Evolutionary conservation across 2,888 invertebrate genomes (phyloP).

Genomic region (Leptogaster cylindrica): DNA sequence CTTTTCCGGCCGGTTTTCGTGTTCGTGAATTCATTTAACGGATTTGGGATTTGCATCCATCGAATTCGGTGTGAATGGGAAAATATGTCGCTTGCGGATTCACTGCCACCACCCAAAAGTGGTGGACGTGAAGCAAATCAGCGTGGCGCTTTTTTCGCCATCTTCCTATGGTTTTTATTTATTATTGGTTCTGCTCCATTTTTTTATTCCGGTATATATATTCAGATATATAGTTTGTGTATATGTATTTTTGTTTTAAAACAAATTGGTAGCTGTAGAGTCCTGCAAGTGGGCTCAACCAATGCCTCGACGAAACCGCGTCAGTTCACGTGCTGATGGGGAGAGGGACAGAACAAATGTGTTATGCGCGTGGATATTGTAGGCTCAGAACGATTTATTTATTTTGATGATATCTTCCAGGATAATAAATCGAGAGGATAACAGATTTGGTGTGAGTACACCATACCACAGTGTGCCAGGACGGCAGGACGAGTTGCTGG

Average conservation of each 20-base stretch:
- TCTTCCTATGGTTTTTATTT: conserved; percentile 25
- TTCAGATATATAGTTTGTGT: background rate
- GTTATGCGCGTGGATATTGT: conserved; percentile 41
- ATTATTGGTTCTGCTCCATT: conserved; percentile 23
- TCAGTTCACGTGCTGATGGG: conserved; percentile 10
- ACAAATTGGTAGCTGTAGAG: conserved; percentile 28
- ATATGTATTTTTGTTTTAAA: conserved; percentile 7
- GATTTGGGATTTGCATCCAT: conserved; percentile 54
- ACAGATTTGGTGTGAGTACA: conserved; percentile 38
- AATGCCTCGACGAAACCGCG: background rate
- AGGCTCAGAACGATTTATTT: conserved; percentile 49
- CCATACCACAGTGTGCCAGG: conserved; percentile 24
- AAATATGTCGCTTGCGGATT: conserved; percentile 12
- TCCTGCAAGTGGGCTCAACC: conserved; percentile 16
- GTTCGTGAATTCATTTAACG: conserved; percentile 59
- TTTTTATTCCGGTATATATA: conserved; percentile 7
- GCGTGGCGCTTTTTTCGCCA: conserved; percentile 23
- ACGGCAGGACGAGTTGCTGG: conserved; percentile 12
- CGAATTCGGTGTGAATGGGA: conserved; percentile 38
- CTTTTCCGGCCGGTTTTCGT: conserved; percentile 52
- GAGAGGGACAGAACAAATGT: conserved; percentile 10
- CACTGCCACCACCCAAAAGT: conserved; percentile 3
- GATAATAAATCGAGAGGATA: conserved; percentile 50
- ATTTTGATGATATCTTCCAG: conserved; percentile 51
- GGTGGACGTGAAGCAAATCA: conserved; percentile 25